phyloP scores from a whole-genome alignment of 2,113 vertebrate genomes.

The Apus apus region DNA sequence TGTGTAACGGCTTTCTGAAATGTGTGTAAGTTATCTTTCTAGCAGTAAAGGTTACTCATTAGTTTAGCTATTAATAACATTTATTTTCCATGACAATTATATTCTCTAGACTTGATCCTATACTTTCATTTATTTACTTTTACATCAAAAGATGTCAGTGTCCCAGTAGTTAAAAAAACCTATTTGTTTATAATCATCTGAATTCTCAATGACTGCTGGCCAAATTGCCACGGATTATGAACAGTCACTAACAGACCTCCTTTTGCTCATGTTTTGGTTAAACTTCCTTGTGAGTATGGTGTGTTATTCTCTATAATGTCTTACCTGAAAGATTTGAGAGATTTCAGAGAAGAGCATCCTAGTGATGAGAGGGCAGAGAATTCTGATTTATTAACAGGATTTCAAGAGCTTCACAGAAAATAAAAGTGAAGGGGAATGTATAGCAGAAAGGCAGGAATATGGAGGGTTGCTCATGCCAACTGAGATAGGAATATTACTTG shows the following conservation, averaged over 20 bases:
- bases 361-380: not conserved
- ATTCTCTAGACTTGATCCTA: not conserved
- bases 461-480: not conserved
- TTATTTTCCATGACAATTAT: not conserved
- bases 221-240: not conserved
- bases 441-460: not conserved
- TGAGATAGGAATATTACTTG: not conserved
- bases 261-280: not conserved
- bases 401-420: not conserved
- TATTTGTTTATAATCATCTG: not conserved
- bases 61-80: not conserved
- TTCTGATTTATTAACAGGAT: not conserved
- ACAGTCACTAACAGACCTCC: accelerated
- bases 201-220: not conserved
- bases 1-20: not conserved
- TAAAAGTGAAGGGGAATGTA: not conserved
- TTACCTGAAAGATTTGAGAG: not conserved
- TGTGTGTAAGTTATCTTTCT: not conserved
- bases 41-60: not conserved
- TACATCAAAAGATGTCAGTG: not conserved
- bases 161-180: not conserved
- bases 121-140: not conserved
- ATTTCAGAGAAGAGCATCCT: not conserved
- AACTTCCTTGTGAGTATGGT: not conserved
- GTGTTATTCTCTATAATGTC: not conserved